Evolutionary conservation across 2,113 vertebrate genomes (phyloP), one percentile per base, ranked within the genome.

Genomic region (Clupea harengus): DNA sequence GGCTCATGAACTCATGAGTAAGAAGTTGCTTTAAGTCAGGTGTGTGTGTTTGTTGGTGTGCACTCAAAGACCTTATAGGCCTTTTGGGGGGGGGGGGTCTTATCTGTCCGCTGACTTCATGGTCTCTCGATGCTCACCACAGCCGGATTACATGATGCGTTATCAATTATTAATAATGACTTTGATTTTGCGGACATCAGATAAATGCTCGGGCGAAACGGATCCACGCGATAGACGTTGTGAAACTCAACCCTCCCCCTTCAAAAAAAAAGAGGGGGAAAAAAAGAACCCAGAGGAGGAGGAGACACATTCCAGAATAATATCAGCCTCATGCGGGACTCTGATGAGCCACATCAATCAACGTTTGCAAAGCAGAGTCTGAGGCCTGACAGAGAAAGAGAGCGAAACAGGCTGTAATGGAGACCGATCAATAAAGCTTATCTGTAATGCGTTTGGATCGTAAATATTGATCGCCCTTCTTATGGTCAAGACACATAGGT

Each of bases 361-460:
- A 13, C 25, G 25, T 72, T 72, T 72, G 64, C 64, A 72, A 32
- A 72, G 64, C 64, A 72, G 64, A 72, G 25, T 72, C 64, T 72
- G 64, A 32, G 8, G 7, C 25, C 64, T 72, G 64, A 72, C 64
- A 72, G 64, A 72, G 64, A 72, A 72, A 72, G 64, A 72, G 64
- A 67, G 64, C 28, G 64, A 72, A 28, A 72, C n/a, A 32, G 64
- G n/a, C 64, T 72, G 64, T 32, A 72, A 72, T 72, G 64, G 64
- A 72, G 64, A 25, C 64, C 64, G 4, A 72, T 72, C 64, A 72
- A 72, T 72, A 32, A 28, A 72, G 64, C 64, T 72, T 72, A 72
- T 72, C 64, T 72, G 64, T 72, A 72, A 72, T 72, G 64, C 64
- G 64, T 72, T 72, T 72, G 25, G 64, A 72, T 72, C 64, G 64